phyloP scores from a whole-genome alignment of 92 coral and sea anemone species.

The Phenganax stokvisi region DNA sequence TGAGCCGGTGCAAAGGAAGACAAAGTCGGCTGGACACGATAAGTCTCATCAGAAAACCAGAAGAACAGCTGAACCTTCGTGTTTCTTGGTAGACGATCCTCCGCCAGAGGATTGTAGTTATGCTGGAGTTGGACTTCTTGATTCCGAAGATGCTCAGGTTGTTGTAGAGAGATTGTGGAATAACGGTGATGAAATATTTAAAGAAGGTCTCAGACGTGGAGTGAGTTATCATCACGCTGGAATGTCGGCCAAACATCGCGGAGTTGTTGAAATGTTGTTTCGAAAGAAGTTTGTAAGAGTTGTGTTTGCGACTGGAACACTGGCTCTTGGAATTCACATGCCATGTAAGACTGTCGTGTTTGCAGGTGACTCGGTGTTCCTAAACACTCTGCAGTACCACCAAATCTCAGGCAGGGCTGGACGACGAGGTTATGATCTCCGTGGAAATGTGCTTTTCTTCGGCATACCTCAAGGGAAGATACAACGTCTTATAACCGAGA shows the following conservation, averaged over 20 bases:
- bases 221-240: conserved; percentile 64
- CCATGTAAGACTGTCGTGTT: conserved; percentile 80
- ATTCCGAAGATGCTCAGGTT: conserved; percentile 28
- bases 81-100: conserved; percentile 35
- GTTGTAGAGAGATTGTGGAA: conserved; percentile 5
- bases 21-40: conserved; percentile 5
- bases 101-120: conserved; percentile 27
- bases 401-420: conserved; percentile 76
- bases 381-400: conserved; percentile 60
- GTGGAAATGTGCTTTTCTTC: conserved; percentile 63
- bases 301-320: conserved; percentile 57
- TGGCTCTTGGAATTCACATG: conserved; percentile 76
- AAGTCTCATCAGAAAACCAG: not conserved
- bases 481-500: conserved; percentile 61
- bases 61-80: not conserved
- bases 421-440: conserved; percentile 63
- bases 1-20: not conserved
- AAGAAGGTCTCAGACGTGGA: conserved; percentile 52
- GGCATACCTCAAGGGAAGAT: conserved; percentile 63
- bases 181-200: not conserved
- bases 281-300: conserved; percentile 59
- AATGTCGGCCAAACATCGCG: conserved; percentile 31
- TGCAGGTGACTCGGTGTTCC: conserved; percentile 60
- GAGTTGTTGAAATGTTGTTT: conserved; percentile 56
- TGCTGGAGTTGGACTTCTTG: conserved; percentile 28